Evolutionary conservation across 2,888 invertebrate genomes (phyloP).

Genomic region (Cremastinae sp.): DNA sequence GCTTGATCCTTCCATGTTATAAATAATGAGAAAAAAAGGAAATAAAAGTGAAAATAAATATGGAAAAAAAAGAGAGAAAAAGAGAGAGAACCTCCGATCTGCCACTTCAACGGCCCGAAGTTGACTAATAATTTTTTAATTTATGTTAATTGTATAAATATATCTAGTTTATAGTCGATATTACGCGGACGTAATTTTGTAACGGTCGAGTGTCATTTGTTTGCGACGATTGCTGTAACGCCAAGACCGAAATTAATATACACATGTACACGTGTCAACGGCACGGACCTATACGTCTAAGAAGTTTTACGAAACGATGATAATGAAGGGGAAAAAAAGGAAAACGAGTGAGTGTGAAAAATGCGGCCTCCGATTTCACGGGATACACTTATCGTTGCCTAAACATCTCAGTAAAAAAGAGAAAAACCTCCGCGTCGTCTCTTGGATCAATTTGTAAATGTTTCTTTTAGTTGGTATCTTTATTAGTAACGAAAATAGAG

Average conservation of each 20-base stretch:
- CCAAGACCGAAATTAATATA: slow-evolving; percentile 40
- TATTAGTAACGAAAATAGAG: slow-evolving; percentile 33
- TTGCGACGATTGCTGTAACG: slow-evolving; percentile 50
- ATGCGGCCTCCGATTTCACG: slow-evolving; percentile 47
- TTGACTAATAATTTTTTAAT: slow-evolving; percentile 61
- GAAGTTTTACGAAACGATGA: background rate
- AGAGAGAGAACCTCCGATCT: slow-evolving; percentile 34
- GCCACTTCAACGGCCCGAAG: slow-evolving; percentile 50
- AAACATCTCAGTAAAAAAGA: slow-evolving; percentile 31
- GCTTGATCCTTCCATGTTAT: slow-evolving; percentile 53
- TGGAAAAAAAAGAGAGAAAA: background rate
- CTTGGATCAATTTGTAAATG: slow-evolving; percentile 22
- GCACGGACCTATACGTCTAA: slow-evolving; percentile 23
- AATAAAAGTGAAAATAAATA: background rate
- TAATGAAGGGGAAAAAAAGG: background rate
- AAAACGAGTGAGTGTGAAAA: too few relatives aligned
- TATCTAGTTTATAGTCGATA: slow-evolving; percentile 63
- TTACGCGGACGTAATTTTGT: slow-evolving; percentile 59
- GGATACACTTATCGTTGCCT: slow-evolving; percentile 42
- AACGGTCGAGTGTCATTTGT: slow-evolving; percentile 42
- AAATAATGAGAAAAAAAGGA: slow-evolving; percentile 12
- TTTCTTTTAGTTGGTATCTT: slow-evolving; percentile 43
- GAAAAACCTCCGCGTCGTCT: background rate
- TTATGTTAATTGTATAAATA: slow-evolving; percentile 69
- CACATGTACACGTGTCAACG: slow-evolving; percentile 23